These are phyloP conservation scores for Agrochola lota DNA, from an alignment of 2,888 invertebrate genomes.

Conservation along the genomic window DNA sequence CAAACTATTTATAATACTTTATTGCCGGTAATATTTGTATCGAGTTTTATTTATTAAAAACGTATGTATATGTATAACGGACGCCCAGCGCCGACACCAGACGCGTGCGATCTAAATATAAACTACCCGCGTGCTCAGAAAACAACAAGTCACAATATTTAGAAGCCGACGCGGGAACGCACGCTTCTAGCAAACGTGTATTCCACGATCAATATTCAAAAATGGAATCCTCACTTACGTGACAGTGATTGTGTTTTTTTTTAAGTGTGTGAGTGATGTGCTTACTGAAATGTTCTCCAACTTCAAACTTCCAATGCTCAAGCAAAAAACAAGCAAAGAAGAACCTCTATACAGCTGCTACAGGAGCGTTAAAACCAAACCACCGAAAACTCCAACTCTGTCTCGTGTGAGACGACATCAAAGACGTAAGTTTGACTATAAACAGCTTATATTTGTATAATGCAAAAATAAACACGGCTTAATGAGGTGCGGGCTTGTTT, in stretches of 20 bases:
- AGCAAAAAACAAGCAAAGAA: slow-evolving; percentile 85
- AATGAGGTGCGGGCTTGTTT: slow-evolving; percentile 82
- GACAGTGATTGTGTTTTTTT: slow-evolving; percentile 65
- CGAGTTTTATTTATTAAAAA: slow-evolving; percentile 82
- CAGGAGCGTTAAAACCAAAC: slow-evolving; percentile 88
- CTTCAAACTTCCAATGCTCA: slow-evolving; percentile 89
- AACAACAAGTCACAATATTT: slow-evolving; percentile 86
- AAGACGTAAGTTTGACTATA: slow-evolving; percentile 83
- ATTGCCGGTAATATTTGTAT: slow-evolving; percentile 86
- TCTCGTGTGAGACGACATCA: slow-evolving; percentile 89
- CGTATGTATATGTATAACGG: slow-evolving; percentile 76
- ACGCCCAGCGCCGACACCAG: slow-evolving; percentile 79
- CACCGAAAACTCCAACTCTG: slow-evolving; percentile 90
- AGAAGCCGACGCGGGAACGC: slow-evolving; percentile 80
- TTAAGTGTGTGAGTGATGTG: slow-evolving; percentile 66
- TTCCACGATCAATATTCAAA: slow-evolving; percentile 59
- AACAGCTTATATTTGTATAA: slow-evolving; percentile 71
- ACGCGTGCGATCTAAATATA: slow-evolving; percentile 85
- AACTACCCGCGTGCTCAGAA: slow-evolving; percentile 82
- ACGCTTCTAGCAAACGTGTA: slow-evolving; percentile 75
- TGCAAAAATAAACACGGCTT: slow-evolving; percentile 82
- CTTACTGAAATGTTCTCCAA: slow-evolving; percentile 88
- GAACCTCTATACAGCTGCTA: slow-evolving; percentile 87
- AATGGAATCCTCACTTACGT: slow-evolving; percentile 64
- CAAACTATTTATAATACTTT: slow-evolving; percentile 81